Base-by-base conservation (phyloP, 2,888 invertebrate species). In the Drosophila villosipedis region DNA sequence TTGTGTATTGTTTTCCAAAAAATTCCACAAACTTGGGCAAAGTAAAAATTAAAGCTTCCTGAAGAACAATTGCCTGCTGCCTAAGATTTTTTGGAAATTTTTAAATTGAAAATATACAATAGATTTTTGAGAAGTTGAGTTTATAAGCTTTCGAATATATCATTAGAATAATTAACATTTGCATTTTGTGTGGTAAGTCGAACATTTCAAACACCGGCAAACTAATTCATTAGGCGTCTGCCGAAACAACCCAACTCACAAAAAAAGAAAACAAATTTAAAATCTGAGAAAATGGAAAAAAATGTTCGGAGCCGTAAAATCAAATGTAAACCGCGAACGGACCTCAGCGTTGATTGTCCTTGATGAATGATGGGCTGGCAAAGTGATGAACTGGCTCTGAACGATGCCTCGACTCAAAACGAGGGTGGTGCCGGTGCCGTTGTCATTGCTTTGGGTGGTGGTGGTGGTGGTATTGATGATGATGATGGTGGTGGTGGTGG, bases 311-410 rank as follows among this genome's bases (percentile, higher is more conserved):
- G 76, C 64, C 59, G 60, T 25, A 62, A 70, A 90, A 77, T 80
- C 75, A 84, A 87, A 76, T 76, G 73, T 61, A 73, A 73, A 66
- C 66, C 78, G 79, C 81, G 75, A 78, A 73, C 78, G 75, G 76
- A 73, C 30, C 71, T 68, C 68, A 50, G 68, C 72, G 78, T 81
- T 81, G 89, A 83, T 76, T 78, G 78, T 71, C 50, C 73, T 81
- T 85, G 86, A 86, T 90, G 89, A 85, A 85, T 87, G 82, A 75
- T 68, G 74, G 58, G 65, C 67, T 65, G 58, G 65, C 70, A 25
- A 58, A 47, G 28, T 59, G 78, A 76, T 41, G 64, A 43, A 41
- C 63, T 54, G 57, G 30, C 63, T 25, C 47, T 62, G 59, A 70
- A 52, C 64, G 71, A 64, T 43, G 57, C 6, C 67, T 33, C 65